Evolutionary conservation across 2,797 vertebrate species (phyloP).

Genomic region (Anguilla marmorata): DNA sequence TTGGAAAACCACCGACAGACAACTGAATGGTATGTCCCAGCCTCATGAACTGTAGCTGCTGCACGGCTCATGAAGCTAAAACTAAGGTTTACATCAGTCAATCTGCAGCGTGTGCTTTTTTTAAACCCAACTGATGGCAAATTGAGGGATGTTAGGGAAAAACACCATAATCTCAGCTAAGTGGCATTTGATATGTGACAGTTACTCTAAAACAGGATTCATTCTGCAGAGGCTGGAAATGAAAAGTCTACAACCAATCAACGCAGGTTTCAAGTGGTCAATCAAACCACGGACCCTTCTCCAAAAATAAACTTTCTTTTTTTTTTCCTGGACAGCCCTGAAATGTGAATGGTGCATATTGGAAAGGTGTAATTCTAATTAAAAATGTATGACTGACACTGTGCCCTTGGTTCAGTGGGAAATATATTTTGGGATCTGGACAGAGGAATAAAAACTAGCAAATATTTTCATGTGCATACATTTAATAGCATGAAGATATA

Average conservation of each 20-base stretch:
- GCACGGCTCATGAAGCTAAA: background rate
- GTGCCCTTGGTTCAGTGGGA: background rate
- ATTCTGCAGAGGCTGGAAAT: background rate
- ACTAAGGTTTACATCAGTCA: background rate
- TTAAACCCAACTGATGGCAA: background rate
- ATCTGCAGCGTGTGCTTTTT: background rate
- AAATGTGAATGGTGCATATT: background rate
- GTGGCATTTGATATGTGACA: background rate
- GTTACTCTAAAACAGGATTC: background rate
- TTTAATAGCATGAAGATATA: background rate
- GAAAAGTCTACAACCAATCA: background rate
- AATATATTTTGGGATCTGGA: background rate
- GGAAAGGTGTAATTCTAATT: background rate
- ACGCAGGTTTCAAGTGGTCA: background rate
- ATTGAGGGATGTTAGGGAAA: background rate
- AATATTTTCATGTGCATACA: background rate
- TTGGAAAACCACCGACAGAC: background rate
- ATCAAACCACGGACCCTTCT: too few relatives aligned
- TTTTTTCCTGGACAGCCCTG: background rate
- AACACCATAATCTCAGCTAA: background rate
- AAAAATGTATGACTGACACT: background rate
- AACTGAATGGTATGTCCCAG: background rate
- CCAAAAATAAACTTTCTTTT: background rate
- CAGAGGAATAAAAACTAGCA: background rate
- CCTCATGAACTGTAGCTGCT: background rate